Base-by-base conservation (phyloP, 2,797 vertebrate species). In the Halcyon chelicuti region DNA sequence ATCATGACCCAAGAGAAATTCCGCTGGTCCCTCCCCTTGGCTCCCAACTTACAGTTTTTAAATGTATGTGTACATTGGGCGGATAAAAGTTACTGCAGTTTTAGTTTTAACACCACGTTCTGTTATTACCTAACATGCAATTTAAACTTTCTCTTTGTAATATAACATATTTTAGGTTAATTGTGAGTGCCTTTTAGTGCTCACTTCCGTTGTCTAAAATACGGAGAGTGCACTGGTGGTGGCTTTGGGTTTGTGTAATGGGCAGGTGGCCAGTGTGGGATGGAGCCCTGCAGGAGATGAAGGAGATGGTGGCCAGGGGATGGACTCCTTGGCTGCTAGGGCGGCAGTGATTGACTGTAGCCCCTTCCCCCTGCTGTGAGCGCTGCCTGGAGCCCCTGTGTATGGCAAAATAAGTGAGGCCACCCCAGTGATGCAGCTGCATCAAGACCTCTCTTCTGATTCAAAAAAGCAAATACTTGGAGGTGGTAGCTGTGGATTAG, bases 71-170 rank as follows among this genome's bases (percentile, higher is more conserved):
- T 66, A 5, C 14, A 2, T 12, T 82, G 88, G 80, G 51, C 67
- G 78, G 92, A 79, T 92, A 54, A 91, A 95, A 94, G 71, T 73
- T 74, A 52, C 73, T 88, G 75, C 82, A 66, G 46, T 68, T 94
- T 87, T 55, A 88, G 79, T 91, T 96, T 96, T 94, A 90, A 82
- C 57, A 74, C 61, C 42, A 60, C 37, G 0, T 79, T 85, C 60
- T 93, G 33, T 90, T 93, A 86, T 93, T 92, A 70, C 44, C 66
- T 82, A 95, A 52, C 83, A 63, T 92, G 76, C 60, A 93, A 90
- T 94, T 90, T 86, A 46, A 85, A 29, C 67, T 82, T 91, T 82
- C 54, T 93, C 51, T 47, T 83, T 68, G 25, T 47, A 73, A 33
- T 87, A 25, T 31, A 54, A 72, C 29, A 4, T 88, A 70, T 51